Percentiles rank a stretch among this genome's conserved stretches.
These are phyloP conservation scores for Drosophila santomea DNA, from an alignment of 1,140 invertebrate genomes.

Conservation along the genomic window DNA sequence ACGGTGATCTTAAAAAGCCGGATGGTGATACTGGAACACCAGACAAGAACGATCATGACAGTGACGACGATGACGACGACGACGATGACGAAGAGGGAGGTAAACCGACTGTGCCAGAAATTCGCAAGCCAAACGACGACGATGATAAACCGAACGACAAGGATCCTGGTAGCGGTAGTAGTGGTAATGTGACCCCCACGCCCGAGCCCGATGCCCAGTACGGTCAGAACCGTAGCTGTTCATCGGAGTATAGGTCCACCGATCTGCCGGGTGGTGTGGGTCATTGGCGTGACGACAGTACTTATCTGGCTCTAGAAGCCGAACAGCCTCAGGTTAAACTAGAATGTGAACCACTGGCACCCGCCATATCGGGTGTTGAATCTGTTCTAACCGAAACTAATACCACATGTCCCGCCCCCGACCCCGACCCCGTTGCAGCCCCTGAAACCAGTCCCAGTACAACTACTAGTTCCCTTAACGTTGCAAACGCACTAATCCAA, in stretches of 20 bases:
- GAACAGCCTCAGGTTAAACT: constrained; percentile 63
- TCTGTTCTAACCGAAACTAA: constrained; percentile 67
- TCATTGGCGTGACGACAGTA: constrained; percentile 93
- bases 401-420: constrained; percentile 29
- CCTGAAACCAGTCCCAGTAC: constrained; percentile 62
- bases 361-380: constrained; percentile 32
- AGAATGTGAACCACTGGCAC: constrained; percentile 34
- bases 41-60: constrained; percentile 74
- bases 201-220: constrained; percentile 82
- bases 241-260: constrained; percentile 89
- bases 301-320: constrained; percentile 87
- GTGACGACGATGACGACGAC: constrained; percentile 84
- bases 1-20: constrained; percentile 40
- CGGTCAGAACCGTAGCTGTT: constrained; percentile 84
- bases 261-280: constrained; percentile 91
- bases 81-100: constrained; percentile 80
- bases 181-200: constrained; percentile 86
- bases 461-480: constrained; percentile 66
- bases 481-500: constrained; percentile 83
- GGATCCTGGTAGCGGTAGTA: constrained; percentile 87
- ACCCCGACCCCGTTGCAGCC: constrained; percentile 10
- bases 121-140: constrained; percentile 83
- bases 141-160: constrained; percentile 86
- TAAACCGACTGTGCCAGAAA: constrained; percentile 78
- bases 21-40: constrained; percentile 53